Conservation (phyloP, 2,113 vertebrate genomes). For the Thalassarche chlororhynchos region DNA sequence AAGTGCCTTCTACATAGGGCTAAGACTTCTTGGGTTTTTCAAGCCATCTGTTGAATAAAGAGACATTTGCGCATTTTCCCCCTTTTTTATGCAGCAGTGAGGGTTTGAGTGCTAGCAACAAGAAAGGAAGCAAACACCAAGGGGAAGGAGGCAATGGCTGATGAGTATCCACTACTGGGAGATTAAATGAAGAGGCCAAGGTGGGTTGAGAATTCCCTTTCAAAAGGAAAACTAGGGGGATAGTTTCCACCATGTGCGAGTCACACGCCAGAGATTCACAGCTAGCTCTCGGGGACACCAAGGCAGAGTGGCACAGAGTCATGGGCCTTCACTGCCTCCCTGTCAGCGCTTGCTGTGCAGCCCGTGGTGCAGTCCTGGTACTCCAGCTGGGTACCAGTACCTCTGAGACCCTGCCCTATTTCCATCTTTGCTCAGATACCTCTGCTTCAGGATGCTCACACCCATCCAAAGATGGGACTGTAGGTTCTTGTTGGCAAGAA, state of each 20-base stretch:
- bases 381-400: background rate
- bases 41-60: background rate
- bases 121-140: background rate
- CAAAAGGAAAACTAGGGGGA: background rate
- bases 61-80: background rate
- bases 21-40: background rate
- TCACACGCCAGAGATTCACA: background rate
- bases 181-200: background rate
- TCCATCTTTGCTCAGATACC: background rate
- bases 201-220: background rate
- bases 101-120: background rate
- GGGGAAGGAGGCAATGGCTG: background rate
- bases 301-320: background rate
- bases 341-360: rapidly evolving
- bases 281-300: background rate
- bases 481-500: background rate
- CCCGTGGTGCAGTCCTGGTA: background rate
- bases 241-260: background rate
- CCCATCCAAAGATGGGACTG: background rate
- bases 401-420: background rate
- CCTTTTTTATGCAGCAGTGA: background rate
- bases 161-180: background rate
- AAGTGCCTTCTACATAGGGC: background rate
- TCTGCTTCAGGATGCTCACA: background rate
- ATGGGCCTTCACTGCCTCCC: background rate